Evolutionary conservation across 92 coral and sea anemone genomes (phyloP).

Genomic region (Bergia puertoricense): DNA sequence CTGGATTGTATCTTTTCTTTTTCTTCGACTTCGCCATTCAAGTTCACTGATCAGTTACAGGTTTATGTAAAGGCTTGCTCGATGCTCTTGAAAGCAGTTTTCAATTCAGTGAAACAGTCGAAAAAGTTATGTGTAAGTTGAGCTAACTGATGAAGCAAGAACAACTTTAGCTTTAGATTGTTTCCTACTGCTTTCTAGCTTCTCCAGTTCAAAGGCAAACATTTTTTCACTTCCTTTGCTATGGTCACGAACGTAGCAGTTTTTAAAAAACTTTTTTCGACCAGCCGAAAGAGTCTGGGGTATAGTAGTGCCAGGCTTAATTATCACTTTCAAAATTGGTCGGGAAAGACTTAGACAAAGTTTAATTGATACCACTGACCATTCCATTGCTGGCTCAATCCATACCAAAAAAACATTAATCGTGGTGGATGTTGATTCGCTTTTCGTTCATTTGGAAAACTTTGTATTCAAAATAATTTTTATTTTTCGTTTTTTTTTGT

Average conservation of each 20-base stretch:
- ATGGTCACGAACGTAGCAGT: not conserved
- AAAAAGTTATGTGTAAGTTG: too few species aligned
- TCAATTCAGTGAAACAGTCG: too few species aligned
- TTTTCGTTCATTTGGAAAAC: not conserved
- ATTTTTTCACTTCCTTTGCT: not conserved
- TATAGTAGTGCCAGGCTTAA: slow-evolving; percentile 30
- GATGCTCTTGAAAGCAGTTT: too few species aligned
- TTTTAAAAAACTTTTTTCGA: not conserved
- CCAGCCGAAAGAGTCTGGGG: not conserved
- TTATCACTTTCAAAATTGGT: not conserved
- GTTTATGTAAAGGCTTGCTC: not conserved
- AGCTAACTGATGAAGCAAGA: too few species aligned
- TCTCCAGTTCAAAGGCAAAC: too few species aligned
- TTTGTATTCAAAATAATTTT: not conserved
- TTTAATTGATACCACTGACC: slow-evolving; percentile 10
- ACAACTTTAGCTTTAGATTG: too few species aligned
- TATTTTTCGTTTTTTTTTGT: not conserved
- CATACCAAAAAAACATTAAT: slow-evolving; percentile 2
- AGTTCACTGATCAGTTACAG: too few species aligned
- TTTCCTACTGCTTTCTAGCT: too few species aligned
- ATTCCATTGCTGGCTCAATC: slow-evolving; percentile 22
- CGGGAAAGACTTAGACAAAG: slow-evolving; percentile 1
- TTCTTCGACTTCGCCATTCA: slow-evolving; percentile 16
- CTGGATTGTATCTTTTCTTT: slow-evolving; percentile 17
- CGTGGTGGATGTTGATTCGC: slow-evolving; percentile 39